These are phyloP conservation scores for Schizotus pectinicornis DNA, from an alignment of 2,888 invertebrate species.

Conservation along the genomic window DNA sequence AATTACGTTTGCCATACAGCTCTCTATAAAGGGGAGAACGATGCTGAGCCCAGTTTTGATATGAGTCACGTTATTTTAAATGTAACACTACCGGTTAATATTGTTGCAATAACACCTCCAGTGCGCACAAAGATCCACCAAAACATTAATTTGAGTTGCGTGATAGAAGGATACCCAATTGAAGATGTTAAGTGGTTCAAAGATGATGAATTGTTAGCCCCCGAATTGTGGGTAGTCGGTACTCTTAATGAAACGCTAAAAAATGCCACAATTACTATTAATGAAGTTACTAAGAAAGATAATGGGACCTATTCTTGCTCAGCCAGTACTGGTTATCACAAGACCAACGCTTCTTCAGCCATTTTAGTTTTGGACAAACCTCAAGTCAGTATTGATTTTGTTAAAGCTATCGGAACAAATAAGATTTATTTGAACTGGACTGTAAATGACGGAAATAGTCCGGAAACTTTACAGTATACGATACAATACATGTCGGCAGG, in stretches of 20 bases:
- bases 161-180: constrained; percentile 67
- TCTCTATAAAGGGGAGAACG: constrained; percentile 52
- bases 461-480: constrained; percentile 65
- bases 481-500: constrained; percentile 63
- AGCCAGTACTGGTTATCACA: constrained; percentile 50
- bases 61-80: constrained; percentile 52
- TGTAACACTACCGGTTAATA: constrained; percentile 60
- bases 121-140: constrained; percentile 62
- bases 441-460: constrained; percentile 75
- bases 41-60: constrained; percentile 43
- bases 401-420: constrained; percentile 76
- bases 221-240: constrained; percentile 45
- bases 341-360: constrained; percentile 46
- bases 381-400: constrained; percentile 71
- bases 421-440: constrained; percentile 86
- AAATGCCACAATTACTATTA: constrained; percentile 65
- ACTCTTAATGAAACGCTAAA: constrained; percentile 65
- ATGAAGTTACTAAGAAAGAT: constrained; percentile 69
- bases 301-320: constrained; percentile 74
- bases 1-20: constrained; percentile 65
- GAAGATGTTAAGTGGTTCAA: constrained; percentile 65
- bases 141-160: constrained; percentile 62
- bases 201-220: constrained; percentile 59
- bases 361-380: constrained; percentile 72
- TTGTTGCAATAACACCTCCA: constrained; percentile 58